Base-by-base conservation (phyloP, 2,888 invertebrate species). In the Rotaria sp. region DNA sequence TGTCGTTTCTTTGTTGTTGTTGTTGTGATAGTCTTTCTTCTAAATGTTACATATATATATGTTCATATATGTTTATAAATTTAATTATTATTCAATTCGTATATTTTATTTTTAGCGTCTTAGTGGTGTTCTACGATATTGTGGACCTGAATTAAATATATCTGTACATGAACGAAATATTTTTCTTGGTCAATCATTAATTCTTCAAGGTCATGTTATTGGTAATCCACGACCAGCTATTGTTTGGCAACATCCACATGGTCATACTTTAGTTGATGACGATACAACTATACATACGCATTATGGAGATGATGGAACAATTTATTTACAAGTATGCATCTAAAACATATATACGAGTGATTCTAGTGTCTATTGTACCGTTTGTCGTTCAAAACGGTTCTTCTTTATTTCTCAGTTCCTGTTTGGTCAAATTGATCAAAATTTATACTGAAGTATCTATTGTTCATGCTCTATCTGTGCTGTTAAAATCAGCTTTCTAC, bases 31-130 rank as follows among this genome's bases (percentile, higher is more conserved):
- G 84, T 48, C 45, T 45, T n/a, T 50, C 45, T 30, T 84, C 35
- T 84, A 8, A 7, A 50, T 84, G 84, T 30, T 21, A 50, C 5
- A n/a, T 84, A 45, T 45, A 18, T 41, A 45, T 41, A 24, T 18
- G 24, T n/a, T n/a, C n/a, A n/a, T n/a, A n/a, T 41, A 50, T 84
- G 35, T 45, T 24, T n/a, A 52, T 1, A 41, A 84, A 21, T 84
- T 7, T 7, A n/a, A 26, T 30, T 30, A 84, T 84, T 8, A 48
- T 67, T 38, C 21, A 38, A 67, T 67, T 67, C 67, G 35, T 67
- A 35, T 35, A 18, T 35, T 11, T 84, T 15, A 11, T 86, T 88
- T 88, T 11, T 90, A 94, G 94, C 88, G 93, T 94, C 85, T 24
- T 18, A 80, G 80, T 80, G 45, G 80, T 80, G 26, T 45, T 80